Evolutionary conservation across 1,140 invertebrate species (phyloP), one percentile per base, ranked within the genome.

Genomic region (Heliothis subflexa): DNA sequence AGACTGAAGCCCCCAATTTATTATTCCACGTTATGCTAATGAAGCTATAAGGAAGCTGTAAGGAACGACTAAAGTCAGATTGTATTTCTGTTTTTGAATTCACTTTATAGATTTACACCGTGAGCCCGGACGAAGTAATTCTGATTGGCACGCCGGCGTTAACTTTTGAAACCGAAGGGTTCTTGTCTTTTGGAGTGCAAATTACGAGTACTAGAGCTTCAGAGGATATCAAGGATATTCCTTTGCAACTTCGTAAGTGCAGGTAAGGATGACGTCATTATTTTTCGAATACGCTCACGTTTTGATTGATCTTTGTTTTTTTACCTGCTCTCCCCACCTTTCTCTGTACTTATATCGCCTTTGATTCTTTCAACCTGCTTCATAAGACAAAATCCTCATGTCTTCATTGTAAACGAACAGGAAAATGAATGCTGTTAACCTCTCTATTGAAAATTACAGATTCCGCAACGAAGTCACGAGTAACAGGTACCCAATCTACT

Each of bases 401-500:
- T 40, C 33, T 40, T 40, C 33, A 5, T 40, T 40, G 33, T 40
- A 40, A 40, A 9, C 33, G 33, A 40, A 40, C 33, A 40, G 33
- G 33, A 40, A 54, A 54, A 54, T 54, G 0, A n/a, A 7, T 18
- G n/a, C 16, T 55, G 5, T 16, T 55, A 55, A 18, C 52, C 5
- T 10, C 5, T 55, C 16, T 61, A 70, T 45, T 78, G 49, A 47
- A 1, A 11, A 28, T 91, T 91, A 14, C 78, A 95, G 94, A 75
- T 94, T 91, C 80, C 84, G 95, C 54, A 95, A 97, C 83, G 94
- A 95, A 76, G 94, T 96, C 21, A 92, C 95, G 28, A 94, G 96
- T 78, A 81, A 88, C 33, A 93, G 96, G 73, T 96, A 95, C 79
- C 96, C 96, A 13, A 95, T 96, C 40, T 97, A 97, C 84, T 96